Conservation (phyloP, 2,797 vertebrate species). For the Carduelis carduelis region DNA sequence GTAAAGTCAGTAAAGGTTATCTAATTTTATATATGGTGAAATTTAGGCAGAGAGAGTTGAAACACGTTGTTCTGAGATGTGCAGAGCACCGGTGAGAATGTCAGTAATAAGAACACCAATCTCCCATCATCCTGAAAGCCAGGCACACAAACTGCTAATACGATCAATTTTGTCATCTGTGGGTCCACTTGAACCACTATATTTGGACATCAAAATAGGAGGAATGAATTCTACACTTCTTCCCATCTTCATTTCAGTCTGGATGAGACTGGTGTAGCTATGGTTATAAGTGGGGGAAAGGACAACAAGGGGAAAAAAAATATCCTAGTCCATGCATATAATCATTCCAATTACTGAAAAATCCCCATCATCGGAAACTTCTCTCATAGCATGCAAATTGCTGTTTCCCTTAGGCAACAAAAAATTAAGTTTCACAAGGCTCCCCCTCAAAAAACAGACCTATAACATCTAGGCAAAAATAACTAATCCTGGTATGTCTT, state of each 20-base stretch:
- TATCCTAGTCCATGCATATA: not conserved
- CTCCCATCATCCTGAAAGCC: not conserved
- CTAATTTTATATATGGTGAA: not conserved
- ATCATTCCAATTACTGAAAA: not conserved
- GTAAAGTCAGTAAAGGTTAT: conserved; percentile 6
- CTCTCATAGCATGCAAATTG: not conserved
- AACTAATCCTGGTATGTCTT: not conserved
- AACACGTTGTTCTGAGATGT: not conserved
- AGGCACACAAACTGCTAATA: not conserved
- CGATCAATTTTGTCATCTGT: not conserved
- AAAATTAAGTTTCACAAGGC: not conserved
- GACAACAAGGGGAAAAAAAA: not conserved
- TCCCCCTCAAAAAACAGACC: not conserved
- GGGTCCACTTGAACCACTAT: not conserved
- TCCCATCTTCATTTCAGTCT: not conserved
- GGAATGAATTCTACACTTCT: not conserved
- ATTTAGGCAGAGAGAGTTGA: not conserved
- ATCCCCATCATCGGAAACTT: not conserved
- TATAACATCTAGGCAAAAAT: not conserved
- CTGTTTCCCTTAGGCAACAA: conserved; percentile 12
- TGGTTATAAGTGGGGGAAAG: not conserved
- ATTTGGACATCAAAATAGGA: not conserved
- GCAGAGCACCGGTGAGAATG: not conserved
- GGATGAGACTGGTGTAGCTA: not conserved
- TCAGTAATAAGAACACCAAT: not conserved